Evolutionary conservation across 2,113 vertebrate genomes (phyloP).

Genomic region (Cynopterus brachyotis): DNA sequence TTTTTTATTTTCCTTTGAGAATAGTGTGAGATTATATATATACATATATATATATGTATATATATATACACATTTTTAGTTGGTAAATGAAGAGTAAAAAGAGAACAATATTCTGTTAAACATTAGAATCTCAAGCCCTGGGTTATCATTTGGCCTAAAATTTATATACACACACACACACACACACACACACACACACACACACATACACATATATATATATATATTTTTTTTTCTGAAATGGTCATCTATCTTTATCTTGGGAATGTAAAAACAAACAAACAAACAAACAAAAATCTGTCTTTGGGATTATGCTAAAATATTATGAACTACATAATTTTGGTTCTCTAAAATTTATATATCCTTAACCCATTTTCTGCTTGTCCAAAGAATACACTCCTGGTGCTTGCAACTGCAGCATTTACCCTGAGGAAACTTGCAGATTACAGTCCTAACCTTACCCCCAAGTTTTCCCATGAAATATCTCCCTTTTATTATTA

Average conservation of each 20-base stretch:
- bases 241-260: background rate
- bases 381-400: no score
- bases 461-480: no score
- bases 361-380: no score
- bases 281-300: background rate
- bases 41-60: no score
- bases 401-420: no score
- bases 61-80: background rate
- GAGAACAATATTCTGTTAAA: background rate
- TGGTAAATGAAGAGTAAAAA: background rate
- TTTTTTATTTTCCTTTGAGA: background rate
- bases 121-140: background rate
- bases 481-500: no score
- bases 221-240: background rate
- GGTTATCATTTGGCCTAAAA: background rate
- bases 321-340: background rate
- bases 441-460: no score
- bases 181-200: no score
- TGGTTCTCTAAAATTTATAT: background rate
- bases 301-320: background rate
- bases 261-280: background rate
- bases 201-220: no score
- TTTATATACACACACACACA: background rate
- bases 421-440: no score
- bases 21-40: background rate